Conservation (phyloP, 2,888 invertebrate genomes). For the Drosophila maculinotata region DNA sequence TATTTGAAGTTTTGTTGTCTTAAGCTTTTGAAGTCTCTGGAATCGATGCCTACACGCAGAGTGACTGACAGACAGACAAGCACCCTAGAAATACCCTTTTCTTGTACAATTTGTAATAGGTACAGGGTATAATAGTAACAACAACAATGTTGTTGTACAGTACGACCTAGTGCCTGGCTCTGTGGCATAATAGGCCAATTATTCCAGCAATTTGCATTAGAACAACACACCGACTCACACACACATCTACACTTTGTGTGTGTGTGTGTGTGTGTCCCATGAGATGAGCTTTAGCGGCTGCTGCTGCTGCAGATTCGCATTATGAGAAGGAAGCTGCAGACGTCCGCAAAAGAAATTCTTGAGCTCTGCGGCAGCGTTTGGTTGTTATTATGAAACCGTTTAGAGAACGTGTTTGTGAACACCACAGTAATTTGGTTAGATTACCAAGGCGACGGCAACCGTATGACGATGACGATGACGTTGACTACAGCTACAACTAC, state of each 20-base stretch:
- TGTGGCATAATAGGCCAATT: constrained; percentile 79
- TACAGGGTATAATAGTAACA: constrained; percentile 7
- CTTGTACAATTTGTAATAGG: constrained; percentile 3
- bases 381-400: constrained; percentile 83
- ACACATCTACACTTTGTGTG: background rate
- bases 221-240: constrained; percentile 41
- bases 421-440: constrained; percentile 80
- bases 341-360: constrained; percentile 49
- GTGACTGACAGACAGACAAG: too few species aligned
- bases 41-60: too few species aligned
- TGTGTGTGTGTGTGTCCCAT: background rate
- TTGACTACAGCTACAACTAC: constrained; percentile 14
- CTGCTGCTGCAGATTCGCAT: constrained; percentile 41
- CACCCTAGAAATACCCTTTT: background rate
- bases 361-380: constrained; percentile 46
- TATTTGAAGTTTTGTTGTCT: too few species aligned
- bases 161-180: constrained; percentile 74
- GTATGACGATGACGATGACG: constrained; percentile 37
- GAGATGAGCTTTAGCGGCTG: constrained; percentile 47
- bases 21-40: too few species aligned
- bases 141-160: constrained; percentile 55
- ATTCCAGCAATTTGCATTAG: constrained; percentile 80
- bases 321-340: constrained; percentile 66
- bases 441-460: constrained; percentile 64
- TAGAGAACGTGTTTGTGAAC: constrained; percentile 81